Evolutionary conservation across 2,113 vertebrate species (phyloP).

Genomic region (Hippolais icterina): DNA sequence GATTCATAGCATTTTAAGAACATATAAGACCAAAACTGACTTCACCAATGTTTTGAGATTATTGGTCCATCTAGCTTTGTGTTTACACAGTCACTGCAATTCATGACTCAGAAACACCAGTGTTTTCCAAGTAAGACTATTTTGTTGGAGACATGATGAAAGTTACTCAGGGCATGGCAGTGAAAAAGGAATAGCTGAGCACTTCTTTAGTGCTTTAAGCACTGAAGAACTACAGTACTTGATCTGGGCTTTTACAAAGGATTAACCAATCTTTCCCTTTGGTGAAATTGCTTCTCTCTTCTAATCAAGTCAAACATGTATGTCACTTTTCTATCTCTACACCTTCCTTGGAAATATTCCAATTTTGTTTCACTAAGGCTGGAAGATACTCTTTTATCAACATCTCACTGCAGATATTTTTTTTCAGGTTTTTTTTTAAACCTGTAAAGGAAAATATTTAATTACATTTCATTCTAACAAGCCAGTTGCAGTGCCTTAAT

Average conservation of each 20-base stretch:
- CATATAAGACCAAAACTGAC: background rate
- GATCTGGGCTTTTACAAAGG: conserved; percentile 3
- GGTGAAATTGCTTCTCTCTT: conserved; percentile 16
- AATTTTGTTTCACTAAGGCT: background rate
- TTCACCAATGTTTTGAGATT: background rate
- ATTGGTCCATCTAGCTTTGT: background rate
- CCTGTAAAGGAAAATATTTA: background rate
- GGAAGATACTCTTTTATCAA: background rate
- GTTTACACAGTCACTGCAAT: background rate
- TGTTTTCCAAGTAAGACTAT: background rate
- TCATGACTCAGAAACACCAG: background rate
- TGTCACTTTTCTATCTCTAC: background rate
- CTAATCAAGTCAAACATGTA: background rate
- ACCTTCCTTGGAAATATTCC: background rate
- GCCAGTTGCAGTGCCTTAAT: background rate
- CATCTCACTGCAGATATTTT: background rate
- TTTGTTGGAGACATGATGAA: background rate
- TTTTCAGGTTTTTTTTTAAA: background rate
- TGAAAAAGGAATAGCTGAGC: background rate
- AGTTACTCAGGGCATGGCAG: background rate
- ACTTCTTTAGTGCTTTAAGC: background rate
- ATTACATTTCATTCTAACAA: background rate
- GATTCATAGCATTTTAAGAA: background rate
- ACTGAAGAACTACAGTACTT: background rate
- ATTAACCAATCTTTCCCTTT: background rate